Base-by-base conservation (phyloP, 2,888 invertebrate species). In the Helobdella robusta region DNA sequence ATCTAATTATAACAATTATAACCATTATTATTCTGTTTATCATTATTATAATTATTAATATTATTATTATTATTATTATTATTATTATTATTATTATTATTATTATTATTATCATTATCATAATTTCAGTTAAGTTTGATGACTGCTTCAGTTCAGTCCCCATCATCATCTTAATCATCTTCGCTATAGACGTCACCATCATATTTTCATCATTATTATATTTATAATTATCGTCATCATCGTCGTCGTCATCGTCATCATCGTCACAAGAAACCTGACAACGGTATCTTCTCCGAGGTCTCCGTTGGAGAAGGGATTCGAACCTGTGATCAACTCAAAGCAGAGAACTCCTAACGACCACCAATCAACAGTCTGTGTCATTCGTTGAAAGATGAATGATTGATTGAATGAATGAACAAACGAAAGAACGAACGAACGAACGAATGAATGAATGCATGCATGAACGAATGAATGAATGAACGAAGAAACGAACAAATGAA, bases 361-460 rank as follows among this genome's bases (percentile, higher is more conserved):
- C 95, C 95, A 97, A 82, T 97, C 97, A 5, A 94, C 95, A 60
- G 92, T 89, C 88, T 91, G 83, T n/a, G n/a, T n/a, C n/a, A n/a
- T n/a, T n/a, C n/a, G n/a, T n/a, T n/a, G n/a, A 52, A 52, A 8
- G 11, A 52, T 8, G 20, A 52, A 52, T 52, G 52, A 20, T n/a
- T 15, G n/a, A 11, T 15, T 40, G 11, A 40, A 15, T 50, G 6
- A n/a, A n/a, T n/a, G n/a, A n/a, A n/a, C n/a, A n/a, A n/a, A n/a
- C n/a, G n/a, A n/a, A n/a, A n/a, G n/a, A n/a, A n/a, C n/a, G n/a
- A n/a, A n/a, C n/a, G n/a, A n/a, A n/a, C n/a, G n/a, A n/a, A n/a
- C n/a, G n/a, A n/a, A n/a, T n/a, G n/a, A n/a, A n/a, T n/a, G n/a
- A n/a, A n/a, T n/a, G n/a, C n/a, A n/a, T n/a, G n/a, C n/a, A n/a